Evolutionary conservation across 2,888 invertebrate genomes (phyloP).

Genomic region (Sminthurinus aureus): DNA sequence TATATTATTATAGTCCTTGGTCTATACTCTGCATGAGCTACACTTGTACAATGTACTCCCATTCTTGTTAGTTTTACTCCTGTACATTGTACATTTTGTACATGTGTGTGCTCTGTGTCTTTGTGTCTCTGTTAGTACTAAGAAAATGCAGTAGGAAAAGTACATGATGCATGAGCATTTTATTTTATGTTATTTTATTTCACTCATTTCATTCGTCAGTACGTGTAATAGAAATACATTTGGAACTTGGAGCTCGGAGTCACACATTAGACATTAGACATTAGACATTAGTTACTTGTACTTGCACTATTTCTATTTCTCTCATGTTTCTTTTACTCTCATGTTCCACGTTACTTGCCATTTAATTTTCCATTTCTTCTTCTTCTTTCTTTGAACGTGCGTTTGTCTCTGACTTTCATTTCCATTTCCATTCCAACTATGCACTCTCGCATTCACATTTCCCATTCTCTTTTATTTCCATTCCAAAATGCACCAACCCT

Average conservation of each 20-base stretch:
- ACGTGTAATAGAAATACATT: background rate
- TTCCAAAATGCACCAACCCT: background rate
- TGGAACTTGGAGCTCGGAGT: background rate
- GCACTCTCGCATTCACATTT: no score
- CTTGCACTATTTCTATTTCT: background rate
- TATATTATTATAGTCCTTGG: background rate
- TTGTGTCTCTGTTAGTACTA: background rate
- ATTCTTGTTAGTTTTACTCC: background rate
- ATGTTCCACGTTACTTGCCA: no score
- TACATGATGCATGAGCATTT: background rate
- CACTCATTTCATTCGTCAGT: no score
- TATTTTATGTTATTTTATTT: background rate
- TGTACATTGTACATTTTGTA: background rate
- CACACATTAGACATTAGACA: background rate
- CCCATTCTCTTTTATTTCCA: background rate
- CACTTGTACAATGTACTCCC: no score
- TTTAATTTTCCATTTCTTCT: no score
- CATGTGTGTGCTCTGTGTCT: background rate
- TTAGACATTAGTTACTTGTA: conserved; percentile 1
- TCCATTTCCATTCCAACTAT: no score
- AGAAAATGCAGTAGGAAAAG: no score
- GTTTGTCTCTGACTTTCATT: no score
- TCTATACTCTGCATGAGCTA: background rate
- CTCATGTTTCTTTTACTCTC: no score
- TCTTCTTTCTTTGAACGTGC: no score